phyloP scores from a whole-genome alignment of 2,888 invertebrate species.

The Cancer borealis region DNA sequence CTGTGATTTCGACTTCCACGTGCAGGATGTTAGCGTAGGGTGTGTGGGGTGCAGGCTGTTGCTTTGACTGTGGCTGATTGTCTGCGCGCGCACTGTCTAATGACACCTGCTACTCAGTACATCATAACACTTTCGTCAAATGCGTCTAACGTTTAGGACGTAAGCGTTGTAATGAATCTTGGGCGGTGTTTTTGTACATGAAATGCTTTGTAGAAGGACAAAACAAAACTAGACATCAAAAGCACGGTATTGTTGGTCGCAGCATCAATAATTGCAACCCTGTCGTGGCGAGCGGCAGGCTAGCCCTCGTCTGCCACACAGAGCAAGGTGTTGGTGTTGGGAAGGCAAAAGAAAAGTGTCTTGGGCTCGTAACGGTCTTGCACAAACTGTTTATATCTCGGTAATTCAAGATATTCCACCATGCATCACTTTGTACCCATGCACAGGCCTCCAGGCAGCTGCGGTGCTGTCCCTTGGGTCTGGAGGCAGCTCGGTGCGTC shows the following conservation, averaged over 20 bases:
- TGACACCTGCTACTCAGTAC: not conserved
- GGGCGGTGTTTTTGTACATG: not conserved
- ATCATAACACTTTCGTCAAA: constrained; percentile 19
- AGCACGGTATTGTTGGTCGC: not conserved
- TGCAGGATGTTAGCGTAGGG: constrained; percentile 38
- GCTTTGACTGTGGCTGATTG: not conserved
- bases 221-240: not conserved
- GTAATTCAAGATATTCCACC: constrained; percentile 13
- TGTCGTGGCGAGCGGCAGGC: not conserved
- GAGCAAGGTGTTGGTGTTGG: not conserved
- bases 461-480: not conserved
- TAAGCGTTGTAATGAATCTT: not conserved
- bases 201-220: not conserved
- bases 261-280: not conserved
- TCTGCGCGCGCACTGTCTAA: not conserved
- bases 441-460: not conserved
- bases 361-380: not conserved
- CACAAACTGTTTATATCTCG: constrained; percentile 13
- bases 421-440: not conserved
- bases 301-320: not conserved
- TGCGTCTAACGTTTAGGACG: not conserved
- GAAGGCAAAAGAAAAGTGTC: not conserved
- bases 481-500: not conserved
- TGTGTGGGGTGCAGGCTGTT: constrained; percentile 1
- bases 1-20: constrained; percentile 31